These are phyloP conservation scores for Drosophila histrio DNA, from an alignment of 2,888 invertebrate species.

Conservation along the genomic window DNA sequence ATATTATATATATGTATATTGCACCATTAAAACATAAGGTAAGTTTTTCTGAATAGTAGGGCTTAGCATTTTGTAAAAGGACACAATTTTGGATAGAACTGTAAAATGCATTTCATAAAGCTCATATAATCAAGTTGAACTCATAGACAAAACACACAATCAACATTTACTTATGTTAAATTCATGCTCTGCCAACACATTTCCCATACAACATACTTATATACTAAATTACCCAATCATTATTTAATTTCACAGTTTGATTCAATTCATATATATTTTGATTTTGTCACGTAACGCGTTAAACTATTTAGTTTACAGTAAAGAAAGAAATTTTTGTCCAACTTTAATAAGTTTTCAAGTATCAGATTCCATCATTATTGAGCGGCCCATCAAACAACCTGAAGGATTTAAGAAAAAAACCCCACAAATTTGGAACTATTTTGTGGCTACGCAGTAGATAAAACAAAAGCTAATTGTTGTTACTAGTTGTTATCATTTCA, in stretches of 20 bases:
- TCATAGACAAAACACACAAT: slow-evolving; percentile 7
- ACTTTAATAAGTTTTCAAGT: slow-evolving; percentile 62
- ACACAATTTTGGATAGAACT: slow-evolving; percentile 50
- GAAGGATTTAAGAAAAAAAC: slow-evolving; percentile 51
- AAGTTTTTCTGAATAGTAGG: slow-evolving; percentile 21
- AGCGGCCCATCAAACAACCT: slow-evolving; percentile 84
- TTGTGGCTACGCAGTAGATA: slow-evolving; percentile 68
- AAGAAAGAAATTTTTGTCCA: slow-evolving; percentile 15
- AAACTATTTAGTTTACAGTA: slow-evolving; percentile 24
- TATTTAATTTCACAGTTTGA: slow-evolving; percentile 37
- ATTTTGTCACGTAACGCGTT: slow-evolving; percentile 35
- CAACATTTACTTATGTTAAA: slow-evolving; percentile 9
- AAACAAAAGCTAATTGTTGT: slow-evolving; percentile 70
- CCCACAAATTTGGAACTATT: slow-evolving; percentile 54
- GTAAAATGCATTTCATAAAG: slow-evolving; percentile 44
- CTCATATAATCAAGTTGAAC: slow-evolving; percentile 39
- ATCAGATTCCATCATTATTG: slow-evolving; percentile 85
- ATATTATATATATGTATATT: neutral
- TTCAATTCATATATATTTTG: slow-evolving; percentile 50
- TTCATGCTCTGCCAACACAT: slow-evolving; percentile 24
- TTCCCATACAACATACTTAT: slow-evolving; percentile 31
- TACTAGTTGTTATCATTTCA: slow-evolving; percentile 62
- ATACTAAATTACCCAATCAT: slow-evolving; percentile 45
- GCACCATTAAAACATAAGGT: slow-evolving; percentile 36
- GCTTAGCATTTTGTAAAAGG: slow-evolving; percentile 40